Conservation (phyloP, 2,797 vertebrate species). For the Ataeniobius toweri region DNA sequence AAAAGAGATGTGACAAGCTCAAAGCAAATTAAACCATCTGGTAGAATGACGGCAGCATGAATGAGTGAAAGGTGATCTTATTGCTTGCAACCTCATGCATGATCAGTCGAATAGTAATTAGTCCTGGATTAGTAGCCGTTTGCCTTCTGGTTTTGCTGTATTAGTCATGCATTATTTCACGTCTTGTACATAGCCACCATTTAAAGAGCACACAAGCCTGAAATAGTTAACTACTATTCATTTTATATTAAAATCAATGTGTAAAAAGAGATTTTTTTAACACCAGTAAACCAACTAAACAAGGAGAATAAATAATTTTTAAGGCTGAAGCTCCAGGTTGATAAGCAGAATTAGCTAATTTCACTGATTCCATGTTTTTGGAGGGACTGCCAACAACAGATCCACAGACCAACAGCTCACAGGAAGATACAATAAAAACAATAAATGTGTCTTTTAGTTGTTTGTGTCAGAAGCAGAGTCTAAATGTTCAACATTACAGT, state of each 20-base stretch:
- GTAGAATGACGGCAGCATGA: background rate
- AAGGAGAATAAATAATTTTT: background rate
- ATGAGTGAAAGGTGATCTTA: constrained; percentile 2
- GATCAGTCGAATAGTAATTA: background rate
- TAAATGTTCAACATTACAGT: background rate
- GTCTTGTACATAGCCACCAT: background rate
- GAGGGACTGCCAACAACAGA: no score
- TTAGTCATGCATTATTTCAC: constrained; percentile 20
- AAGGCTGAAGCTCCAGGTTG: background rate
- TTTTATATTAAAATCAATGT: no score
- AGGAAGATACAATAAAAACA: background rate
- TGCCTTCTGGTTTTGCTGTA: background rate
- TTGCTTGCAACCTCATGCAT: constrained; percentile 5
- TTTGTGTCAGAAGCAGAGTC: background rate
- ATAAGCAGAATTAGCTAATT: background rate
- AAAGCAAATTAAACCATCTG: constrained; percentile 24
- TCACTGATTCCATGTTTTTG: no score
- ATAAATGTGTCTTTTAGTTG: background rate
- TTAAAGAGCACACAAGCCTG: background rate
- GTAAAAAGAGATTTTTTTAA: no score
- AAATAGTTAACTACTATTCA: background rate
- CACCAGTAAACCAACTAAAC: background rate
- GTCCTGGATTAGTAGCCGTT: background rate
- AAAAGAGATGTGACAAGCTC: constrained; percentile 13
- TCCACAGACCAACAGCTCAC: background rate